Conservation (phyloP, 2,888 invertebrate species). For the Diarsia dahlii region DNA sequence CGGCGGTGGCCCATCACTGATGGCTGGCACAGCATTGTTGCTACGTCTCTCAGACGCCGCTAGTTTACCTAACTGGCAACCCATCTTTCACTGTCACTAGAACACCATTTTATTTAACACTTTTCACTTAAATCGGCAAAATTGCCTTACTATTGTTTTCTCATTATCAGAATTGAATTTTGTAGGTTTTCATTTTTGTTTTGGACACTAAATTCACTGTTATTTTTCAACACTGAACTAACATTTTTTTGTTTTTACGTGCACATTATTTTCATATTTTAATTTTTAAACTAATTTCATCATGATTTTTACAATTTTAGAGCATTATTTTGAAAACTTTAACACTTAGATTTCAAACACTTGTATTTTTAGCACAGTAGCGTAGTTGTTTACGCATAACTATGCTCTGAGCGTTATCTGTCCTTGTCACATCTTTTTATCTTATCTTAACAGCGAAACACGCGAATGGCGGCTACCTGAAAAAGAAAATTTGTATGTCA, state of each 20-base stretch:
- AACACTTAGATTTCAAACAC: constrained; percentile 21
- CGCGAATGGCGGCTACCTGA: constrained; percentile 61
- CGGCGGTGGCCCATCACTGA: constrained; percentile 92
- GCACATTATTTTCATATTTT: constrained; percentile 27
- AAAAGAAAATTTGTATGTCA: constrained; percentile 63
- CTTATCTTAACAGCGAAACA: constrained; percentile 63
- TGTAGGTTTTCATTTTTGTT: constrained; percentile 34
- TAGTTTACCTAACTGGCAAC: constrained; percentile 95
- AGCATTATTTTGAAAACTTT: constrained; percentile 1
- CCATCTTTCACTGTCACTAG: constrained; percentile 88
- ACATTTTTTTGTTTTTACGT: constrained; percentile 28
- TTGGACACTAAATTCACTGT: constrained; percentile 33
- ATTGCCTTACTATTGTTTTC: constrained; percentile 24
- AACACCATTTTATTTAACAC: constrained; percentile 60
- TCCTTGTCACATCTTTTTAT: constrained; percentile 68
- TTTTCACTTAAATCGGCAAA: constrained; percentile 41
- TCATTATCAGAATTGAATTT: constrained; percentile 48
- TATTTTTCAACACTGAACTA: constrained; percentile 10
- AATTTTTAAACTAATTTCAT: constrained; percentile 31
- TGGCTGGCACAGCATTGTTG: constrained; percentile 81
- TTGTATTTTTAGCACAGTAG: constrained; percentile 35
- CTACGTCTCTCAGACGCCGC: constrained; percentile 90
- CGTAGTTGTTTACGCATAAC: constrained; percentile 37
- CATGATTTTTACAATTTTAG: constrained; percentile 40
- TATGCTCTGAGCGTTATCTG: constrained; percentile 52